These are phyloP conservation scores for Torymus auratus DNA, from an alignment of 2,888 invertebrate species.

Conservation along the genomic window DNA sequence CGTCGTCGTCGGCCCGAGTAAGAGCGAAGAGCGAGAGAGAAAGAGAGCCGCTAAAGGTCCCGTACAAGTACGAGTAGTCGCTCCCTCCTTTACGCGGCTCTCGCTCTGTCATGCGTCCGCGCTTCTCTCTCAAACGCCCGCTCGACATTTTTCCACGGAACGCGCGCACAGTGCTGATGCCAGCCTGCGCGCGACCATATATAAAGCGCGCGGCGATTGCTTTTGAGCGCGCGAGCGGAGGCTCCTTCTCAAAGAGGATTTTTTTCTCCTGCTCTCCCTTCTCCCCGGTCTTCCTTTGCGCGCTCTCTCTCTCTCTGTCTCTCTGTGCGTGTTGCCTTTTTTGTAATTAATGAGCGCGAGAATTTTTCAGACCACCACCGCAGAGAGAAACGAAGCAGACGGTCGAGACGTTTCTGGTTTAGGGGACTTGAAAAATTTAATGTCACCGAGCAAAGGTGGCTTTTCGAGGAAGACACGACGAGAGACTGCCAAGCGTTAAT, in stretches of 20 bases:
- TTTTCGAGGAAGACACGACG: background rate
- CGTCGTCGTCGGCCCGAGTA: constrained; percentile 64
- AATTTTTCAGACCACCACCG: background rate
- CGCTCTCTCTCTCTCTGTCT: no score
- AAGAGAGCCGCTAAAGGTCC: constrained; percentile 76
- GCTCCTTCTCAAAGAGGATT: background rate
- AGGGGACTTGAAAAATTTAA: background rate
- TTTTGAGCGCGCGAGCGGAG: constrained; percentile 19
- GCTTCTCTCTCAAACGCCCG: background rate
- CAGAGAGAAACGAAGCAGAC: background rate
- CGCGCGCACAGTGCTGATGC: background rate
- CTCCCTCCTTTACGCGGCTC: background rate
- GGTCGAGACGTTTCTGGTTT: constrained; percentile 3
- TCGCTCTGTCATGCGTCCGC: background rate
- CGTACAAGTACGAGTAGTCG: constrained; percentile 72
- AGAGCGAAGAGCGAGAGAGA: constrained; percentile 65
- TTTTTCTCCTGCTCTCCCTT: background rate
- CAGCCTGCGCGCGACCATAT: constrained; percentile 17
- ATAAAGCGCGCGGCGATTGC: constrained; percentile 5
- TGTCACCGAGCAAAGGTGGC: background rate
- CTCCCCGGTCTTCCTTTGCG: background rate
- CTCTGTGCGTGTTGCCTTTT: constrained; percentile 4
- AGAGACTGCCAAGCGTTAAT: no score
- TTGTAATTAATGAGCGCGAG: constrained; percentile 28
- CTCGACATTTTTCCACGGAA: constrained; percentile 47